Conservation (phyloP, 2,113 vertebrate genomes). For the Coracopsis vasa region DNA sequence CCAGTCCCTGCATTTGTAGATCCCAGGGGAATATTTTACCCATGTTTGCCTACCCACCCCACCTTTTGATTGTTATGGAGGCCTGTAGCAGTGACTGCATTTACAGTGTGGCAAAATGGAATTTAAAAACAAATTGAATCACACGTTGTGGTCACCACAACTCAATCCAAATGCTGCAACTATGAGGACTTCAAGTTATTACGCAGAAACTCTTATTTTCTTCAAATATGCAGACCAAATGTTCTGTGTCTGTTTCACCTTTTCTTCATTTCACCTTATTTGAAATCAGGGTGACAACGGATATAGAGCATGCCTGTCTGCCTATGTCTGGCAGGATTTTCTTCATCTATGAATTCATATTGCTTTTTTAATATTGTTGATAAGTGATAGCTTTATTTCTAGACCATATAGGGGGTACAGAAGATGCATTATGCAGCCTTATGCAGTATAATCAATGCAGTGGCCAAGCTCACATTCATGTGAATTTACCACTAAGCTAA, state of each 20-base stretch:
- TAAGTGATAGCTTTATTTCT: slow-evolving; percentile 16
- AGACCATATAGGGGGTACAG: neutral
- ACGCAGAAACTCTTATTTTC: neutral
- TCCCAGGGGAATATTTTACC: neutral
- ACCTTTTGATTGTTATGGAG: slow-evolving; percentile 27
- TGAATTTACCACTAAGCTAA: neutral
- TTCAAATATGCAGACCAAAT: slow-evolving; percentile 19
- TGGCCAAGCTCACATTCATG: neutral
- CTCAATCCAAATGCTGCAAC: neutral
- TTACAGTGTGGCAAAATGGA: slow-evolving; percentile 8
- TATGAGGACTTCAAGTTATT: neutral
- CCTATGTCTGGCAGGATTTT: neutral
- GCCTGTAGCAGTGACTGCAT: neutral
- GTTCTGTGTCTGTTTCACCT: slow-evolving; percentile 42
- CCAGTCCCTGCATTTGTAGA: neutral
- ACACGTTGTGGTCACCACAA: slow-evolving; percentile 6
- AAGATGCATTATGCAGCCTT: neutral
- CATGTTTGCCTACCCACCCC: neutral
- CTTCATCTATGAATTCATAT: neutral
- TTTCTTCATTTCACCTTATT: slow-evolving; percentile 25
- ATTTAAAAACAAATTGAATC: slow-evolving; percentile 63
- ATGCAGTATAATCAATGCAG: neutral
- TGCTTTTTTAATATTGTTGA: slow-evolving; percentile 27
- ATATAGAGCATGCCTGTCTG: slow-evolving; percentile 23
- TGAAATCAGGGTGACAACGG: slow-evolving; percentile 5